Base-by-base conservation (phyloP, 1,140 invertebrate genomes). In the Neotoxoptera formosana region DNA sequence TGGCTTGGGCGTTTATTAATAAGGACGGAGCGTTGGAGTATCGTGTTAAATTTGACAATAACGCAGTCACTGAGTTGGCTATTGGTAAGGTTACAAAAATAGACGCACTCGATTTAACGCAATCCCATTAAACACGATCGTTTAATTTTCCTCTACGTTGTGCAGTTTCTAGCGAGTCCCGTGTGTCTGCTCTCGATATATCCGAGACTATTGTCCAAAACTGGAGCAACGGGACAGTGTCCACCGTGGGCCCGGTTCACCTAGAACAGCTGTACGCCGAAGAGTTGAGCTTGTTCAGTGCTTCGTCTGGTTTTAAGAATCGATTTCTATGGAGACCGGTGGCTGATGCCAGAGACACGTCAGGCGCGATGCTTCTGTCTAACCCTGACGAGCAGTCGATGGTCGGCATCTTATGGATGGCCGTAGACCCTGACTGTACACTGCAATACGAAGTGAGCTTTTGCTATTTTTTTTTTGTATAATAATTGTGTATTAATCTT, bases 1-100 rank as follows among this genome's bases (percentile, higher is more conserved):
- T 98, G n/a, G 97, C 97, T 4, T 97, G 97, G 97, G 95, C 97
- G 34, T 98, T 97, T 94, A 95, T 98, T 17, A 97, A 97, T 94
- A 96, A 96, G 84, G 96, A 97, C 91, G 97, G 97, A 0, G 96
- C 96, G 0, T 95, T 98, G 86, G 96, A 96, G 94, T 98, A 98
- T 95, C 97, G 97, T 88, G 96, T 97, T 56, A 96, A 97, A 94
- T 94, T 97, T 45, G 95, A 96, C 67, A 95, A 95, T 67, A 91
- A 96, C 94, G 95, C 95, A 47, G 94, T 93, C 91, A 84, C 91
- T 30, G 91, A 93, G 81, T 93, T 93, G 76, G 76, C 91, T 30
- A 93, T 93, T 56, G 91, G 91, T 93, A 36, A 93, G 91, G 25
- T 41, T 91, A 48, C 67, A 47, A 51, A 91, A 91, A 91, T 91